These are phyloP conservation scores for Hippotragus niger DNA, from an alignment of 2,113 vertebrate species.

Conservation along the genomic window DNA sequence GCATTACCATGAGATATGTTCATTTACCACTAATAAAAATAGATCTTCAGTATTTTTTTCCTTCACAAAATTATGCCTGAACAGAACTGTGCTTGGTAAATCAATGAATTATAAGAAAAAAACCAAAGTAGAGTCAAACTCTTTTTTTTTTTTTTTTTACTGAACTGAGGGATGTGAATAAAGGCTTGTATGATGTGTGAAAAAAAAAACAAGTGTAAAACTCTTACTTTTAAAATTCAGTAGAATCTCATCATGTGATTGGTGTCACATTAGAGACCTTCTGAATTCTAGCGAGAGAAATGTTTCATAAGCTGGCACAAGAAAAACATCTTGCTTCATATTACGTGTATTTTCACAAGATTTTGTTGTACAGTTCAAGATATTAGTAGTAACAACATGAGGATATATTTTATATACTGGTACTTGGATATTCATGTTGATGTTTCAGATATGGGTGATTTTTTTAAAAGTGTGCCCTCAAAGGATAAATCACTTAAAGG, in stretches of 20 bases:
- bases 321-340: background rate
- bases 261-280: background rate
- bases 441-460: background rate
- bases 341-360: background rate
- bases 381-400: background rate
- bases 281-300: slow-evolving; percentile 1
- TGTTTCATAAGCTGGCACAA: background rate
- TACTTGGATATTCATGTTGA: background rate
- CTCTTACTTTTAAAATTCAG: background rate
- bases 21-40: background rate
- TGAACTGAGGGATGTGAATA: background rate
- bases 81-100: background rate
- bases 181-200: background rate
- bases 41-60: background rate
- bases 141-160: slow-evolving; percentile 12
- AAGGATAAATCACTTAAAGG: background rate
- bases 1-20: background rate
- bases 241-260: background rate
- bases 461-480: background rate
- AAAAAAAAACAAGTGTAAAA: background rate
- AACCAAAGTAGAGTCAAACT: background rate
- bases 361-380: slow-evolving; percentile 29
- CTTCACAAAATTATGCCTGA: background rate
- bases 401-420: background rate
- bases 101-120: background rate